A percentile compares a stretch with the other conserved stretches of the same genome.
Conservation (phyloP, 2,888 invertebrate genomes). For the Barypeithes pellucidus region DNA sequence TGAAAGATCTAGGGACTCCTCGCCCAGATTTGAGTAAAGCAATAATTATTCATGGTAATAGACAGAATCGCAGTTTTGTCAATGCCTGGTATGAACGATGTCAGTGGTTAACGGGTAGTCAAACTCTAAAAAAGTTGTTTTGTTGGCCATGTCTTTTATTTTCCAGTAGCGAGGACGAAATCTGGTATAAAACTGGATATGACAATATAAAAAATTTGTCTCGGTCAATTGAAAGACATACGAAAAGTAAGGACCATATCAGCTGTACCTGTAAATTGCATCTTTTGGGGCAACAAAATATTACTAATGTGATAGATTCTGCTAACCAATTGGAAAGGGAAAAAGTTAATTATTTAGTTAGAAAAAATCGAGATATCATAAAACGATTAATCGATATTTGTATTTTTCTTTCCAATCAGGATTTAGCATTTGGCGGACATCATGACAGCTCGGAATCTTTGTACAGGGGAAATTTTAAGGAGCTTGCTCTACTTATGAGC, state of each 20-base stretch:
- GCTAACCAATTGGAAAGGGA: slow-evolving; percentile 1
- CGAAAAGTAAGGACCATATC: neutral
- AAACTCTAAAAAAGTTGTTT: slow-evolving; percentile 17
- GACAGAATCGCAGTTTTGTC: neutral
- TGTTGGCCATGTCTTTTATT: slow-evolving; percentile 10
- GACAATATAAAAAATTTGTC: slow-evolving; percentile 8
- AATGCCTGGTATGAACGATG: slow-evolving; percentile 9
- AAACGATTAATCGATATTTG: slow-evolving; percentile 30
- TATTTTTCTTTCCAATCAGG: slow-evolving; percentile 13
- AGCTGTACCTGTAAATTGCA: slow-evolving; percentile 15
- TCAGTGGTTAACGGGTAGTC: slow-evolving; percentile 12
- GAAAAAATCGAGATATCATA: slow-evolving; percentile 29
- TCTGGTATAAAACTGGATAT: slow-evolving; percentile 3
- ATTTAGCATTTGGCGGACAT: slow-evolving; percentile 36
- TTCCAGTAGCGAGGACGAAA: neutral
- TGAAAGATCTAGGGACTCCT: too few relatives aligned
- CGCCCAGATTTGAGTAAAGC: too few relatives aligned
- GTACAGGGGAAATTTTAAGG: slow-evolving; percentile 29
- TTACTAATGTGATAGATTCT: neutral
- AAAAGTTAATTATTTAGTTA: slow-evolving; percentile 23
- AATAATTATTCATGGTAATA: too few relatives aligned
- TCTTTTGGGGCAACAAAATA: slow-evolving; percentile 18
- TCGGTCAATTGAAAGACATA: slow-evolving; percentile 7
- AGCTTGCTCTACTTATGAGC: slow-evolving; percentile 1
- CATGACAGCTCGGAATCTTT: slow-evolving; percentile 21